A percentile compares a stretch with the other conserved stretches of the same genome.
These are phyloP conservation scores for Drosophila athabasca DNA, from an alignment of 1,140 invertebrate species.

Conservation along the genomic window DNA sequence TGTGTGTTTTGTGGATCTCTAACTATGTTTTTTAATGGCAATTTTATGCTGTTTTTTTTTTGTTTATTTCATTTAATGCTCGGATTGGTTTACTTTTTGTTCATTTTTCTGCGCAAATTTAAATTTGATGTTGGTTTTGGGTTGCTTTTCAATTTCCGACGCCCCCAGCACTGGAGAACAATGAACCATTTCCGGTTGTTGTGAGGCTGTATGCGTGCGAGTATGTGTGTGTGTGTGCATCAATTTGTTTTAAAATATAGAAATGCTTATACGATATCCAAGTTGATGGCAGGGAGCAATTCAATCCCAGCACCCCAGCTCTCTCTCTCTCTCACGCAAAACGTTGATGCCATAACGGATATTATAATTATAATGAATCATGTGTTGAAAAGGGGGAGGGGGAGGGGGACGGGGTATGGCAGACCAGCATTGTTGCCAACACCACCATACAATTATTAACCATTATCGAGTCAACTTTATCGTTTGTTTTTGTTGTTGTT, in stretches of 20 bases:
- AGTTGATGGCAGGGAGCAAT: conserved; percentile 29
- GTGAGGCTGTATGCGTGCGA: conserved; percentile 13
- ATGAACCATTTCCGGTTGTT: conserved; percentile 71
- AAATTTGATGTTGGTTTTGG: conserved; percentile 73
- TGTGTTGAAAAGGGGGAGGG: neutral
- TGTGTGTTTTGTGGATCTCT: conserved; percentile 46
- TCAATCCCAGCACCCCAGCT: conserved; percentile 9
- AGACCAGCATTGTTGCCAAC: conserved; percentile 23
- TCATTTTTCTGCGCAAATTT: conserved; percentile 58
- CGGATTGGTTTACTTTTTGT: conserved; percentile 1
- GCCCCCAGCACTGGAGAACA: conserved; percentile 64
- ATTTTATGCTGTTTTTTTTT: conserved; percentile 43
- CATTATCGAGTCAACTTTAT: conserved; percentile 16
- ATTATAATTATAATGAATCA: conserved; percentile 52
- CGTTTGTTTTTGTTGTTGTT: conserved; percentile 15
- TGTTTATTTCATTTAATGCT: conserved; percentile 17
- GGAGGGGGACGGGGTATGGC: no score
- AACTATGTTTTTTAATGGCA: conserved; percentile 75
- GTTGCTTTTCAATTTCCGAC: conserved; percentile 81
- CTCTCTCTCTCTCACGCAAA: neutral
- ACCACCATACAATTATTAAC: conserved; percentile 41
- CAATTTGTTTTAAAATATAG: conserved; percentile 74
- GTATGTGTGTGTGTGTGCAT: conserved; percentile 46
- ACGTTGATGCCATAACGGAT: conserved; percentile 43
- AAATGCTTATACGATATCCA: conserved; percentile 29